Evolutionary conservation across 2,888 invertebrate species (phyloP).

Genomic region (Myopa tessellatipennis): DNA sequence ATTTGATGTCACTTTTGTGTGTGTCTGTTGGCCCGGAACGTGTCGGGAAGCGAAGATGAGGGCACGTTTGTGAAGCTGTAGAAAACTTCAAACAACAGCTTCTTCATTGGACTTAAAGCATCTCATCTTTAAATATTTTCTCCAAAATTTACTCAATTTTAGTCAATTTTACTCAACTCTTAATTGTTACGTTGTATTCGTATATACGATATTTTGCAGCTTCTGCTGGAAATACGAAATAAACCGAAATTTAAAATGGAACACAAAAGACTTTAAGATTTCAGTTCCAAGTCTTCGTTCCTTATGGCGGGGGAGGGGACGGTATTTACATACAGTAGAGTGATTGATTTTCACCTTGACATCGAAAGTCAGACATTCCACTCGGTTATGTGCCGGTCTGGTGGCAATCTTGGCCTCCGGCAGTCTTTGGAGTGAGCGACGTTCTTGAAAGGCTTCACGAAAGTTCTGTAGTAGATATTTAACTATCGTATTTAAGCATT

Average conservation of each 20-base stretch:
- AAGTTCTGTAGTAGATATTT: conserved; percentile 1
- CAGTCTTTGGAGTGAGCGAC: not conserved
- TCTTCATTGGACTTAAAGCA: conserved; percentile 1
- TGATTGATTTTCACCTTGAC: conserved; percentile 57
- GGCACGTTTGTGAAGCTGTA: not conserved
- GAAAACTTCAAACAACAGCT: not conserved
- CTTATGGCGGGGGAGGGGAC: not conserved
- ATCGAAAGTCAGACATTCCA: conserved; percentile 42
- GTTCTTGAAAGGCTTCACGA: not conserved
- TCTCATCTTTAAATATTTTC: conserved; percentile 8
- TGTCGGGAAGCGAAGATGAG: not conserved
- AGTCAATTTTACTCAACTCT: not conserved
- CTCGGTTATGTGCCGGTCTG: not conserved
- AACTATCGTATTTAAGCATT: not conserved
- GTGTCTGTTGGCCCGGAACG: not conserved
- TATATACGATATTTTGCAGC: not conserved
- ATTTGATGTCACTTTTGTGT: conserved; percentile 18
- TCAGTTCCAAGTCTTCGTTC: not conserved
- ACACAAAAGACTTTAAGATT: conserved; percentile 4
- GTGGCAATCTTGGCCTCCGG: not conserved
- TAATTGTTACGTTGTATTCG: too few relatives aligned
- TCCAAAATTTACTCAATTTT: not conserved
- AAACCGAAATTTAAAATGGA: conserved; percentile 6
- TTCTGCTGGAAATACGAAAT: not conserved
- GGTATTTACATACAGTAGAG: conserved; percentile 42